Evolutionary conservation across 2,888 invertebrate species (phyloP).

Genomic region (Formica aserva): DNA sequence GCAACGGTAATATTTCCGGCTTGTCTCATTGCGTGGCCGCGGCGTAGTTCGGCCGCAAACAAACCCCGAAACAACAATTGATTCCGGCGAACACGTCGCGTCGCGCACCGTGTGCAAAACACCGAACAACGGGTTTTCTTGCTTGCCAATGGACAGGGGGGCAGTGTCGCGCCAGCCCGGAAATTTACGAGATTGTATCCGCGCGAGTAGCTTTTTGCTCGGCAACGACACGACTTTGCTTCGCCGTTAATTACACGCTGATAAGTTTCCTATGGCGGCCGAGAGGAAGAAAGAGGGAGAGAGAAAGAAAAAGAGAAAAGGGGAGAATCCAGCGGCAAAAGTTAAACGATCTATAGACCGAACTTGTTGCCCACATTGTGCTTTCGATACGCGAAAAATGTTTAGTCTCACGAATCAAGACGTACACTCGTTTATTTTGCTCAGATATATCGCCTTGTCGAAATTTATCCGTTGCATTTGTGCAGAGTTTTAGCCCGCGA

Average conservation of each 20-base stretch:
- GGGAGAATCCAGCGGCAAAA: not conserved
- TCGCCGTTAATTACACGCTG: constrained; percentile 80
- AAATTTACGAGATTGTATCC: constrained; percentile 82
- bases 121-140: constrained; percentile 78
- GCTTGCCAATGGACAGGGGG: constrained; percentile 72
- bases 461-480: constrained; percentile 1
- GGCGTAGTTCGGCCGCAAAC: constrained; percentile 71
- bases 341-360: not conserved
- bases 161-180: constrained; percentile 64
- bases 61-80: constrained; percentile 78
- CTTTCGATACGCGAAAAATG: constrained; percentile 14
- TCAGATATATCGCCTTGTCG: not conserved
- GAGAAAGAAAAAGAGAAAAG: not conserved
- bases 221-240: constrained; percentile 70
- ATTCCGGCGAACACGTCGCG: constrained; percentile 76
- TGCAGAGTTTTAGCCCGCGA: not conserved
- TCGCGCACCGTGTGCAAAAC: constrained; percentile 74
- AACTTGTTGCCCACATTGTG: constrained; percentile 2
- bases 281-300: not conserved
- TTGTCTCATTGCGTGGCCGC: constrained; percentile 70
- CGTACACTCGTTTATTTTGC: not conserved
- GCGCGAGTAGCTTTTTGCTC: constrained; percentile 75
- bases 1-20: constrained; percentile 75
- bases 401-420: constrained; percentile 17
- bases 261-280: constrained; percentile 70